Base-by-base conservation (phyloP, 2,888 invertebrate genomes). In the Cosmia trapezina region DNA sequence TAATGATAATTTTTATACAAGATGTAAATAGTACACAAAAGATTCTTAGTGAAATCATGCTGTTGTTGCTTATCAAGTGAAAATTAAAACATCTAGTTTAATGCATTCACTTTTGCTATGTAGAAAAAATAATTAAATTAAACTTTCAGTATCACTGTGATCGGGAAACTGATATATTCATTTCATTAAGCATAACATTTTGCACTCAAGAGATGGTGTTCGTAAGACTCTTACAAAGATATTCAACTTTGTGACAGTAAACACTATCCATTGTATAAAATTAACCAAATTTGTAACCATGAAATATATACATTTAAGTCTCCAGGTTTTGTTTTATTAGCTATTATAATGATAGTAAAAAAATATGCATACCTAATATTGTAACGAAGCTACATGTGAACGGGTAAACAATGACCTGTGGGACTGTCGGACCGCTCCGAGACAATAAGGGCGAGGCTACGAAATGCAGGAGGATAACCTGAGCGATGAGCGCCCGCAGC, bases 301-400 rank as follows among this genome's bases (percentile, higher is more conserved):
- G 94, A 94, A 93, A 95, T 96, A 96, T 96, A 96, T 95, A 96
- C 95, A 95, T 93, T 94, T 93, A 93, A 92, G 92, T 94, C 92
- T 94, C 91, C 92, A 91, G 91, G 92, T 93, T 89, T 91, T 90
- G 89, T 90, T 92, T 92, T 93, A 93, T 92, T 94, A 89, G 91
- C 94, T 95, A 94, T 93, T 91, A 91, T 91, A 91, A 93, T 94
- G 93, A 95, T 93, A 94, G 95, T 96, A 96, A 95, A 96, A 95
- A 95, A 96, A 96, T 96, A 96, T 95, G 95, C 95, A 94, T 95
- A 95, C 95, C 96, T 96, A 96, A 95, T 95, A 95, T 95, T 91
- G 93, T 95, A 95, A 95, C 92, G 94, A 95, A 96, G 95, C 96
- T 95, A 95, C 92, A 93, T 91, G 95, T 95, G 95, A 94, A 93